Evolutionary conservation across 2,113 vertebrate genomes (phyloP).

Genomic region (Podarcis raffonei): DNA sequence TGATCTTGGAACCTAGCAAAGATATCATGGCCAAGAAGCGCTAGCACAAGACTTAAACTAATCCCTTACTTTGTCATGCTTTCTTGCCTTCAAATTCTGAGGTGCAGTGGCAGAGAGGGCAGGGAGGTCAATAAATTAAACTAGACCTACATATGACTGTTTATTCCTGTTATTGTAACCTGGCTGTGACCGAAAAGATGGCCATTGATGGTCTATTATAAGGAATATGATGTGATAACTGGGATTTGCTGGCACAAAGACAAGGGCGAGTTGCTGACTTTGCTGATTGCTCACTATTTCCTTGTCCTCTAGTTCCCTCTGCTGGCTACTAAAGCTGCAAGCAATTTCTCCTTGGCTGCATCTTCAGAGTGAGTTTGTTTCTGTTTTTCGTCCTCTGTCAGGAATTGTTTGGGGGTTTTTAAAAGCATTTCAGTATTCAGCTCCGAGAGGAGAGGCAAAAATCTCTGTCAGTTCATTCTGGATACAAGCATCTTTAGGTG

Average conservation of each 20-base stretch:
- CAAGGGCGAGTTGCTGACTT: background rate
- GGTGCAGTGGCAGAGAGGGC: background rate
- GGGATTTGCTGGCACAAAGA: background rate
- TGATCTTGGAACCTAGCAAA: background rate
- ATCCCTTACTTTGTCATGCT: background rate
- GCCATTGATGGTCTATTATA: background rate
- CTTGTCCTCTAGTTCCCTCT: conserved; percentile 72
- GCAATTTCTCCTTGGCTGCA: background rate
- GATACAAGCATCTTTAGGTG: too few species aligned
- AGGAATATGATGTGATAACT: background rate
- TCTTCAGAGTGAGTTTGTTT: background rate
- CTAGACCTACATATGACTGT: background rate
- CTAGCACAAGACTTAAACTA: background rate
- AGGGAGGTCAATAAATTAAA: background rate
- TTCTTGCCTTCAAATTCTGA: background rate
- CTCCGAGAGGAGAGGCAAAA: background rate
- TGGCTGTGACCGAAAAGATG: conserved; percentile 5
- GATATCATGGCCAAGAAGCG: background rate
- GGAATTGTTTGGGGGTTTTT: background rate
- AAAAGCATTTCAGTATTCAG: background rate
- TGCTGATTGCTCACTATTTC: background rate
- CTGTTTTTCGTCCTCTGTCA: background rate
- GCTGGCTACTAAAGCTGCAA: conserved; percentile 31
- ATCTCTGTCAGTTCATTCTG: background rate
- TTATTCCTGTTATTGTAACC: background rate